Conservation (phyloP, 2,113 vertebrate genomes). For the Nyctereutes procyonoides region DNA sequence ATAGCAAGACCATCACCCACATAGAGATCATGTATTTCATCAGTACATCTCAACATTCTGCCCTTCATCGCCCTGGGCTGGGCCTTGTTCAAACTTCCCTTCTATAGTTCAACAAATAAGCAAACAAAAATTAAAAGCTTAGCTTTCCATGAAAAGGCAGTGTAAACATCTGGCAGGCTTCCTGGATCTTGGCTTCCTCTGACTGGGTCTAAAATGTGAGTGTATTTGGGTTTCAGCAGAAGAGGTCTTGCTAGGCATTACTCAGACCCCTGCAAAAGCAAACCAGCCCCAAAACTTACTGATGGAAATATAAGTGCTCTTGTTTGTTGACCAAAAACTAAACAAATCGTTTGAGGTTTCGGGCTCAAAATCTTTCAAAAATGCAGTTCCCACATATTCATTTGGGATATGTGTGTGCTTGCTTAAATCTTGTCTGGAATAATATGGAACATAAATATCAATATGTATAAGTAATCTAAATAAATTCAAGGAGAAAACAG, state of each 20-base stretch:
- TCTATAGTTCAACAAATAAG: slow-evolving; percentile 64
- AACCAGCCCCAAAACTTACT: slow-evolving; percentile 1
- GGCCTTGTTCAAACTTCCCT: slow-evolving; percentile 65
- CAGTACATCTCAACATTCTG: slow-evolving; percentile 50
- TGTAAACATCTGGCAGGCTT: slow-evolving; percentile 69
- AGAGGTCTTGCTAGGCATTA: slow-evolving; percentile 61
- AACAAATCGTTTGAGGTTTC: slow-evolving; percentile 75
- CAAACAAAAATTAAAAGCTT: slow-evolving; percentile 71
- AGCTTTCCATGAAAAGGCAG: slow-evolving; percentile 62
- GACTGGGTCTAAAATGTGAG: not conserved
- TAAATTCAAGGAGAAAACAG: not conserved
- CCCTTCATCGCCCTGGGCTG: slow-evolving; percentile 19
- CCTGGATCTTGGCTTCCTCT: slow-evolving; percentile 56
- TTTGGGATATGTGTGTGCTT: slow-evolving; percentile 12
- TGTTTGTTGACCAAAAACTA: slow-evolving; percentile 72
- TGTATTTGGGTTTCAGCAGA: slow-evolving; percentile 65
- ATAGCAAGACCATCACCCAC: not conserved
- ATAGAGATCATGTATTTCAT: slow-evolving; percentile 24
- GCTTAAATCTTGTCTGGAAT: slow-evolving; percentile 41
- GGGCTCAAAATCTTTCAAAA: slow-evolving; percentile 59
- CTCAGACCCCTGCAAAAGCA: slow-evolving; percentile 50
- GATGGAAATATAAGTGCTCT: slow-evolving; percentile 68
- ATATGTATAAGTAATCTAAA: slow-evolving; percentile 31
- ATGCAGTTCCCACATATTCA: slow-evolving; percentile 59
- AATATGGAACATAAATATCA: slow-evolving; percentile 25